Evolutionary conservation across 2,113 vertebrate species (phyloP).

Genomic region (Vulpes lagopus): DNA sequence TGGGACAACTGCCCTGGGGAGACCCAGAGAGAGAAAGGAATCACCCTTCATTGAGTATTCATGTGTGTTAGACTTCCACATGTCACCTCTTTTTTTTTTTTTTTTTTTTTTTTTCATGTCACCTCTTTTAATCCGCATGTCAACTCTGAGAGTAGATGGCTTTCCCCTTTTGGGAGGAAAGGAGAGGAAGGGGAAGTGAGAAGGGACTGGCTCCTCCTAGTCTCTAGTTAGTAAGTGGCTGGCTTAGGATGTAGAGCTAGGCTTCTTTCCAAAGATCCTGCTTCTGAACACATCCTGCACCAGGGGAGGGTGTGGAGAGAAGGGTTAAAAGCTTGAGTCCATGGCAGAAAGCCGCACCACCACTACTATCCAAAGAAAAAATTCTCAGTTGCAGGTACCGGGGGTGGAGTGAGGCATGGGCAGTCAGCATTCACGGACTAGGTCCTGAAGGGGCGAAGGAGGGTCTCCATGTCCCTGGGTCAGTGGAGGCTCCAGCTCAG

Average conservation of each 20-base stretch:
- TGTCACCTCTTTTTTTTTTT: not conserved
- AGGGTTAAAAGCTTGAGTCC: not conserved
- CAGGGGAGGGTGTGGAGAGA: not conserved
- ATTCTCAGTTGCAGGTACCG: not conserved
- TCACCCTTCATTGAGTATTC: not conserved
- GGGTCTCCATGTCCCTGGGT: not conserved
- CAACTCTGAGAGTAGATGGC: not conserved
- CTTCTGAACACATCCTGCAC: not conserved
- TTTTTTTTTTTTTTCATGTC: too few relatives aligned
- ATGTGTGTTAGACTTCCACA: not conserved
- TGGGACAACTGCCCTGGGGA: not conserved
- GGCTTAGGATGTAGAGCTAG: not conserved
- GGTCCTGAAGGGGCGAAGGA: not conserved
- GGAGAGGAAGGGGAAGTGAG: not conserved
- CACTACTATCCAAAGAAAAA: not conserved
- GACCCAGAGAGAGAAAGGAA: not conserved
- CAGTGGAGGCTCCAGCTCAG: not conserved
- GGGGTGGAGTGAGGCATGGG: not conserved
- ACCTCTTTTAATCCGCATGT: not conserved
- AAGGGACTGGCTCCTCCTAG: not conserved
- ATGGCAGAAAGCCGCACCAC: not conserved
- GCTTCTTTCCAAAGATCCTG: conserved; percentile 4
- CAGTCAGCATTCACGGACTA: not conserved
- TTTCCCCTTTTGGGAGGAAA: not conserved
- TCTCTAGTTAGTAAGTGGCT: not conserved